A percentile compares a stretch with the other conserved stretches of the same genome.
Evolutionary conservation across 2,888 invertebrate species (phyloP).

Genomic region (Erebia aethiops): DNA sequence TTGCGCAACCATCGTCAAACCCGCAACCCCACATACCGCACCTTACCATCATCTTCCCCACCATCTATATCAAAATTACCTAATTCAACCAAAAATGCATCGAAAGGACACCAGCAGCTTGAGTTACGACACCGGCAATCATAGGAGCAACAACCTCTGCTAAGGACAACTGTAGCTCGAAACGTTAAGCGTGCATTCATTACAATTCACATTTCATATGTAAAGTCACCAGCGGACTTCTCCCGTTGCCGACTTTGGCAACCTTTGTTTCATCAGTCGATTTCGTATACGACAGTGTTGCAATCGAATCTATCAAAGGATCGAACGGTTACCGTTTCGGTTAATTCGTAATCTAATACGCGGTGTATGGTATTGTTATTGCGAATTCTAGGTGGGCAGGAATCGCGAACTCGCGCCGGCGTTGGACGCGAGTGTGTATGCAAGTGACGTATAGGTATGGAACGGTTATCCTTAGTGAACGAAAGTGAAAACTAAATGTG

Average conservation of each 20-base stretch:
- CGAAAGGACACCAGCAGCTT: constrained; percentile 75
- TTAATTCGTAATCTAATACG: constrained; percentile 15
- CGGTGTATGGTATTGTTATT: neutral
- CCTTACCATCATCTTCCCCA: constrained; percentile 57
- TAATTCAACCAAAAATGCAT: constrained; percentile 78
- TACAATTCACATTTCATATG: constrained; percentile 63
- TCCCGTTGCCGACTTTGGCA: constrained; percentile 23
- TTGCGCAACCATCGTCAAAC: constrained; percentile 77
- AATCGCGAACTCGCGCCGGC: constrained; percentile 12
- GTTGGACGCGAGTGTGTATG: constrained; percentile 34
- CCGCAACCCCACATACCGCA: constrained; percentile 71
- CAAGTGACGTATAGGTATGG: constrained; percentile 54
- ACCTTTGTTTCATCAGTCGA: constrained; percentile 28
- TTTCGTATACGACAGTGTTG: constrained; percentile 23
- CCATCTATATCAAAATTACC: constrained; percentile 67
- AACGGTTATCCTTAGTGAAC: constrained; percentile 82
- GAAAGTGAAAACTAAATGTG: constrained; percentile 83
- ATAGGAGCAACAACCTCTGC: constrained; percentile 75
- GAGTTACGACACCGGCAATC: constrained; percentile 70
- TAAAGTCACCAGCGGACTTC: constrained; percentile 46
- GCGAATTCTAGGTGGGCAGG: constrained; percentile 24
- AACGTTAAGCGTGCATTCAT: constrained; percentile 50
- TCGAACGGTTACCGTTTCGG: constrained; percentile 16
- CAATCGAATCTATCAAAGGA: constrained; percentile 22
- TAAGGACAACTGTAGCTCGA: constrained; percentile 55